Base-by-base conservation (phyloP, 2,888 invertebrate genomes). In the Rhopalosiphum nymphaeae region DNA sequence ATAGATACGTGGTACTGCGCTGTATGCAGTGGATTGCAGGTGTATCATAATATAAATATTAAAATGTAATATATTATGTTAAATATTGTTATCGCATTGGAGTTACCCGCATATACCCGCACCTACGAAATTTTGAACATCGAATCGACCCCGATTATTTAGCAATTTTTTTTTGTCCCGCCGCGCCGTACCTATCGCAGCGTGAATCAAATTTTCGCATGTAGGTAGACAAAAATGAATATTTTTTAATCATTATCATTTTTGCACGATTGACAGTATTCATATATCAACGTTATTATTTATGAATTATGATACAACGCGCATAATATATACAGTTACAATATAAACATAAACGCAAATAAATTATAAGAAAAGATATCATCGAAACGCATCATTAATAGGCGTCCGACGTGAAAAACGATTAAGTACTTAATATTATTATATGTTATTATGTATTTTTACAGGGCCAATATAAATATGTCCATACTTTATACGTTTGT, bases 291-390 rank as follows among this genome's bases (percentile, higher is more conserved):
- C 78, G 21, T 78, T 78, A 78, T 36, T 78, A 36, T 78, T 78
- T 36, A 78, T 78, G 21, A 21, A 21, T 78, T 78, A 78, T 78
- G 21, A 36, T 42, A 36, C 36, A 78, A 26, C 57, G 26, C 57
- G 9, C 26, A 26, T 57, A 57, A 25, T 21, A 56, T 56, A 44
- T 36, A 26, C 53, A 53, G 53, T 16, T 53, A 53, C 53, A 21
- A 53, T 21, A 42, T 29, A 61, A 89, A 49, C 67, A 26, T 36
- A 25, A 78, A 49, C 36, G 67, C 36, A 46, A 91, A 91, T 78
- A 53, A 91, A 67, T 90, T n/a, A 53, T 53, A 44, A 67, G 36
- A 90, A 36, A 46, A 78, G 57, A 89, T 57, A 89, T 26, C 44
- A 57, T 67, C 26, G n/a, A 42, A 53, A 36, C 0, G 7, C 26